These are phyloP conservation scores for Pyrgus malvae DNA, from an alignment of 2,888 invertebrate genomes.

Conservation along the genomic window DNA sequence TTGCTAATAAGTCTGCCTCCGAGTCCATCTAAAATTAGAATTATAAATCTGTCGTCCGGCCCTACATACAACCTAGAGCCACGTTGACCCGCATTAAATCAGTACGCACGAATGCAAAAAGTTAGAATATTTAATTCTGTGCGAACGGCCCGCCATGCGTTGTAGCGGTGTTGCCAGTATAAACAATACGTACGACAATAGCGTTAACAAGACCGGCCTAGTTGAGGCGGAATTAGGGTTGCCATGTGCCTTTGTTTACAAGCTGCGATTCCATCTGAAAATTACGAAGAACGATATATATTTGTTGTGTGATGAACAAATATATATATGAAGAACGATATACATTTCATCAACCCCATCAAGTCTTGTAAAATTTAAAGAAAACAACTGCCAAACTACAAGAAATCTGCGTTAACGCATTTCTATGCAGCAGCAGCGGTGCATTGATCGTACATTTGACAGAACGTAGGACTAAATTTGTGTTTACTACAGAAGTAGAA, in stretches of 20 bases:
- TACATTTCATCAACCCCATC: too few species aligned
- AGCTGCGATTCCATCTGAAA: not conserved
- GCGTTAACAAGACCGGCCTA: conserved; percentile 74
- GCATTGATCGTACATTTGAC: too few species aligned
- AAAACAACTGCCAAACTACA: too few species aligned
- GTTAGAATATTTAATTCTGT: conserved; percentile 24
- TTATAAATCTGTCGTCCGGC: conserved; percentile 11
- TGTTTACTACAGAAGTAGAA: too few species aligned
- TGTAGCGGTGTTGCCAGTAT: conserved; percentile 37
- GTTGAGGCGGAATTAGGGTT: conserved; percentile 55
- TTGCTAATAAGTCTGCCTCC: too few species aligned
- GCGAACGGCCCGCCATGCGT: conserved; percentile 18
- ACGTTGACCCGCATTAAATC: conserved; percentile 26
- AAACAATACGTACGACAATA: conserved; percentile 62
- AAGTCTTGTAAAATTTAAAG: too few species aligned
- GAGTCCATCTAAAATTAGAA: conserved; percentile 15
- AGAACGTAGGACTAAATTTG: too few species aligned
- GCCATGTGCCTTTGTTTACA: not conserved
- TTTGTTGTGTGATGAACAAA: too few species aligned
- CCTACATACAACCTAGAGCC: conserved; percentile 16
- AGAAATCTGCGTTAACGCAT: too few species aligned
- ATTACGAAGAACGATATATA: too few species aligned
- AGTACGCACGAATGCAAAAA: conserved; percentile 23
- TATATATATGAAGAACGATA: too few species aligned
- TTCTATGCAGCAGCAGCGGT: too few species aligned